Percentiles rank a stretch among this genome's conserved stretches.
Conservation (phyloP, 2,888 invertebrate genomes). For the Caenorhabditis sp. region DNA sequence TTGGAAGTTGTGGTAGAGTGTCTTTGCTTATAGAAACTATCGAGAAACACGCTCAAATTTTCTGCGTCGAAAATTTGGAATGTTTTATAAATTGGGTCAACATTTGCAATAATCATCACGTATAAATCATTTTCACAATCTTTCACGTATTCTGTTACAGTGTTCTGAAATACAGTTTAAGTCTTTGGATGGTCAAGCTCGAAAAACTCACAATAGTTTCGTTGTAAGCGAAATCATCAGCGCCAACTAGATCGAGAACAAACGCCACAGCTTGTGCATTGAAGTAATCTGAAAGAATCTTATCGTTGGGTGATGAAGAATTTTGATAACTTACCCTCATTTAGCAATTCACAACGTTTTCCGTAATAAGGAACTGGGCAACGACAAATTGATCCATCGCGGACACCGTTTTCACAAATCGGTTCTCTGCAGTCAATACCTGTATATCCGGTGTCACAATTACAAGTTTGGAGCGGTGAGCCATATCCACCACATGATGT, state of each 20-base stretch:
- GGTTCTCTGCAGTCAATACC: conserved; percentile 30
- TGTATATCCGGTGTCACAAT: conserved; percentile 4
- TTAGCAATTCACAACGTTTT: conserved; percentile 6
- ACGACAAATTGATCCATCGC: conserved; percentile 23
- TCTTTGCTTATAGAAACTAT: background rate
- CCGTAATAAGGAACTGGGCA: conserved; percentile 18
- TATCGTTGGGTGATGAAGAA: no score
- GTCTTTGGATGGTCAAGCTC: no score
- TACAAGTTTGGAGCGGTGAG: conserved; percentile 9
- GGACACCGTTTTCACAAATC: conserved; percentile 13
- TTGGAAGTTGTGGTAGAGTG: background rate
- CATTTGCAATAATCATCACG: background rate
- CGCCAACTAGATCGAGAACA: conserved; percentile 24
- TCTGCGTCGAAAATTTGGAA: conserved; percentile 4
- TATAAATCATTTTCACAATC: background rate
- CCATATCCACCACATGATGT: conserved; percentile 17
- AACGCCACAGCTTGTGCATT: conserved; percentile 18
- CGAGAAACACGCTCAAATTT: background rate
- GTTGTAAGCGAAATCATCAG: conserved; percentile 26
- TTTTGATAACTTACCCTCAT: background rate
- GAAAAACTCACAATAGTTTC: conserved; percentile 14
- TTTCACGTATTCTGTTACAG: background rate
- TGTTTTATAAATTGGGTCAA: background rate
- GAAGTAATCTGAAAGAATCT: background rate
- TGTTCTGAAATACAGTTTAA: conserved; percentile 8